Conservation (phyloP, 2,888 invertebrate species). For the Lasioglossum vierecki region DNA sequence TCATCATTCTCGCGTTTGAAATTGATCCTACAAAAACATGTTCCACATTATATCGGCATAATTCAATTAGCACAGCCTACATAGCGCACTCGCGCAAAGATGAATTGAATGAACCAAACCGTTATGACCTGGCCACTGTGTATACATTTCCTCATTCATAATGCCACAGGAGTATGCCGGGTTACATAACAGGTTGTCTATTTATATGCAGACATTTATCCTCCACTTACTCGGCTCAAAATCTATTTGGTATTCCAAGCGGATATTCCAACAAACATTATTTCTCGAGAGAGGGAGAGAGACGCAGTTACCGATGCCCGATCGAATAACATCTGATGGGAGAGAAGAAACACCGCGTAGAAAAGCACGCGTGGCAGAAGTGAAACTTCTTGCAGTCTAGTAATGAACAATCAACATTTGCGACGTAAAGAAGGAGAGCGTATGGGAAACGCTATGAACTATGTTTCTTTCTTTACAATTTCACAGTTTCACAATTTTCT, state of each 20-base stretch:
- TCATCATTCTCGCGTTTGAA: not conserved
- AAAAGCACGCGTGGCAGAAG: no score
- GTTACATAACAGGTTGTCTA: constrained; percentile 7
- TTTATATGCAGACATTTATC: constrained; percentile 9
- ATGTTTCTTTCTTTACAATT: no score
- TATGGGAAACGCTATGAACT: no score
- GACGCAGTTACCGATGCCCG: not conserved
- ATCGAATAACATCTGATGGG: not conserved
- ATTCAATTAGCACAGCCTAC: not conserved
- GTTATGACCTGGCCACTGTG: not conserved
- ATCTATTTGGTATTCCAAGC: not conserved
- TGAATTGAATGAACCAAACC: constrained; percentile 9
- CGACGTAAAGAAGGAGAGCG: no score
- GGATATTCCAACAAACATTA: not conserved
- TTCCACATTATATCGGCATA: not conserved
- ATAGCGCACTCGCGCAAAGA: not conserved
- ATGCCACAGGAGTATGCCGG: constrained; percentile 2
- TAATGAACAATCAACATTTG: no score
- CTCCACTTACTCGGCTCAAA: not conserved
- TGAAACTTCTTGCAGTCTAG: no score
- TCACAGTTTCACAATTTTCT: no score
- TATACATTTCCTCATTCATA: constrained; percentile 8
- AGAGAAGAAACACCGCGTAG: not conserved
- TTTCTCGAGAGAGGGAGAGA: no score
- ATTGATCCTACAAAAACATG: not conserved